Base-by-base conservation (phyloP, 2,113 vertebrate genomes). In the Antennarius striatus region DNA sequence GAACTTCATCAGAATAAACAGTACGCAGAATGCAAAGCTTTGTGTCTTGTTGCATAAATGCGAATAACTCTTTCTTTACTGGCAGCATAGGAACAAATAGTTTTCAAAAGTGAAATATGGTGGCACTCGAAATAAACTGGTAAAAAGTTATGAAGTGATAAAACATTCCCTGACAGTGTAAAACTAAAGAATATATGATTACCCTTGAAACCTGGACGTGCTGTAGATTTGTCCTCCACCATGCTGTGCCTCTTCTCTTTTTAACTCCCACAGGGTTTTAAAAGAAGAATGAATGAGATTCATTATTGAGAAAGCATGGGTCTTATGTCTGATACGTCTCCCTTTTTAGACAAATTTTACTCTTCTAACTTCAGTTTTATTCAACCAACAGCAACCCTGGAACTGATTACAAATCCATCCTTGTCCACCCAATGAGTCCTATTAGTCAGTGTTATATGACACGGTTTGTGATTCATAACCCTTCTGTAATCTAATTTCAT, bases 131-230 rank as follows among this genome's bases (percentile, higher is more conserved):
- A 81, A 73, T 39, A 63, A 63, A 68, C 63, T 45, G 58, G 61
- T 77, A 69, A 80, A 79, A 76, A 48, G 52, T 80, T 81, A 82
- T 72, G 58, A 77, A 54, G 76, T 66, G 12, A 80, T 86, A 85
- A 87, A 87, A 68, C 51, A 77, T 80, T 84, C 62, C 42, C 14
- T 60, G 56, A 72, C 57, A 51, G 63, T 58, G 39, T 82, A 77
- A 82, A 84, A 86, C 50, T 71, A 82, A 86, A 86, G 66, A 85
- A 83, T 84, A 84, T 76, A 85, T 80, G 69, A 81, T 84, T 75
- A 84, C 72, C 84, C 68, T 85, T 86, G 80, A 83, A 73, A 66
- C 46, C 14, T 48, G 32, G 7, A 62, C 71, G 71, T 68, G 53
- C 63, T 69, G 54, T 71, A 79, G 74, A 64, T 73, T 51, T 63